Percentiles rank a stretch among this genome's conserved stretches.
Evolutionary conservation across 2,888 invertebrate species (phyloP).

Genomic region (Drosophila rubida): DNA sequence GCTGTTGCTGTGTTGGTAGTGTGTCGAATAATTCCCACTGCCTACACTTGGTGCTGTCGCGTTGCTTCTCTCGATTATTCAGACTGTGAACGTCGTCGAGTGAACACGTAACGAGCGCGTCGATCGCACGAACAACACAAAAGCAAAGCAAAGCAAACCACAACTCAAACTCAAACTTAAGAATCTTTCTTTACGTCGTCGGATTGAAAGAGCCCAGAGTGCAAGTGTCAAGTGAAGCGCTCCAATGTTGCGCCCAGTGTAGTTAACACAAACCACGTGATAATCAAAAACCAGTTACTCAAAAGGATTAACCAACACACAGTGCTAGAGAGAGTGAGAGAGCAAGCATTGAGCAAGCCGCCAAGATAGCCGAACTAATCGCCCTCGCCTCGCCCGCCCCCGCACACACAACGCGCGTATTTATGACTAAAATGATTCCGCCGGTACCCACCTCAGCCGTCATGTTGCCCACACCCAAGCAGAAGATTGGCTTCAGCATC

Average conservation of each 20-base stretch:
- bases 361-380: slow-evolving; percentile 77
- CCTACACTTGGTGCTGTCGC: slow-evolving; percentile 78
- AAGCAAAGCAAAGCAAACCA: slow-evolving; percentile 7
- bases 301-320: slow-evolving; percentile 44
- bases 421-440: slow-evolving; percentile 92
- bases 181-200: slow-evolving; percentile 20
- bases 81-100: slow-evolving; percentile 84
- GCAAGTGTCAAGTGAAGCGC: slow-evolving; percentile 40
- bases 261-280: not conserved
- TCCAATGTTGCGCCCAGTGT: slow-evolving; percentile 58
- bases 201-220: slow-evolving; percentile 12
- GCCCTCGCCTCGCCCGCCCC: slow-evolving; percentile 66
- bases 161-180: slow-evolving; percentile 10
- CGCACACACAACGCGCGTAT: slow-evolving; percentile 76
- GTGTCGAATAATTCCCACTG: slow-evolving; percentile 63
- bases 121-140: slow-evolving; percentile 55
- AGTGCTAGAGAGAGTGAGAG: not conserved
- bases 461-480: slow-evolving; percentile 94
- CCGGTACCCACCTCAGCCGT: slow-evolving; percentile 96
- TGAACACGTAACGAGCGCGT: slow-evolving; percentile 81
- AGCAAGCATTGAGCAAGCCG: slow-evolving; percentile 44
- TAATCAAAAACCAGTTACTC: not conserved
- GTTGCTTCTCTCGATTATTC: slow-evolving; percentile 82
- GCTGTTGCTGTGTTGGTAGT: slow-evolving; percentile 11
- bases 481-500: slow-evolving; percentile 97